phyloP scores from a whole-genome alignment of 2,797 vertebrate species.

The Nothura maculosa region DNA sequence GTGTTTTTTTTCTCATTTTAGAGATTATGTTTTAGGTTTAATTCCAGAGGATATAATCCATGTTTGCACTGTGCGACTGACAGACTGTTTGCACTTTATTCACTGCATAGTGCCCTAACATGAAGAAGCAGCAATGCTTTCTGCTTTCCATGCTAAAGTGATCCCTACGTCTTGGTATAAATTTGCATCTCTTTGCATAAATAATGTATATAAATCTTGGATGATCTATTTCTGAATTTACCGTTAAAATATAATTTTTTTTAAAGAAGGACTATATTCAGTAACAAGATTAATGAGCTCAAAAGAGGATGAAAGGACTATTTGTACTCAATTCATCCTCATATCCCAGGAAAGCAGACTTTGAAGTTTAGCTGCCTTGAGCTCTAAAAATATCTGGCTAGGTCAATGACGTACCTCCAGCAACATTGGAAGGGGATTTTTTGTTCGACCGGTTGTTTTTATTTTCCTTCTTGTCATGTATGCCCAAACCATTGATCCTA shows the following conservation, averaged over 20 bases:
- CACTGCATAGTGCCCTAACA: not conserved
- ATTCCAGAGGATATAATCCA: not conserved
- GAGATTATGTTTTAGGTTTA: not conserved
- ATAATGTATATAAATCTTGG: not conserved
- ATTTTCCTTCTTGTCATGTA: fast-evolving
- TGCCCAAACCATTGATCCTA: not conserved
- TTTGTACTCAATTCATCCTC: constrained; percentile 19
- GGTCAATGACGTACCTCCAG: constrained; percentile 15
- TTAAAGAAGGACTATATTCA: constrained; percentile 20
- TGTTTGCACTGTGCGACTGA: not conserved
- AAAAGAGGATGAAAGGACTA: constrained; percentile 46
- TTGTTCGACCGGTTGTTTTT: not conserved
- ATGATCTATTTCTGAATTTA: constrained; percentile 34
- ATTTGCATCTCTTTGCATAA: not conserved
- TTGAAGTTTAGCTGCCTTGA: constrained; percentile 49
- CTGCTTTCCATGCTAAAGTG: not conserved
- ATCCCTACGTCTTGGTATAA: not conserved
- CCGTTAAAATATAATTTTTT: not conserved
- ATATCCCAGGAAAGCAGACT: constrained; percentile 36
- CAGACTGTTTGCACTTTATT: not conserved
- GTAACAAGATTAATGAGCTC: constrained; percentile 59
- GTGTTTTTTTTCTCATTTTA: not conserved
- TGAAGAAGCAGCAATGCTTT: not conserved
- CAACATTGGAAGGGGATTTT: not conserved
- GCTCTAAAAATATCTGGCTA: constrained; percentile 52